Conservation (phyloP, 2,113 vertebrate genomes). For the Eulacestoma nigropectus region DNA sequence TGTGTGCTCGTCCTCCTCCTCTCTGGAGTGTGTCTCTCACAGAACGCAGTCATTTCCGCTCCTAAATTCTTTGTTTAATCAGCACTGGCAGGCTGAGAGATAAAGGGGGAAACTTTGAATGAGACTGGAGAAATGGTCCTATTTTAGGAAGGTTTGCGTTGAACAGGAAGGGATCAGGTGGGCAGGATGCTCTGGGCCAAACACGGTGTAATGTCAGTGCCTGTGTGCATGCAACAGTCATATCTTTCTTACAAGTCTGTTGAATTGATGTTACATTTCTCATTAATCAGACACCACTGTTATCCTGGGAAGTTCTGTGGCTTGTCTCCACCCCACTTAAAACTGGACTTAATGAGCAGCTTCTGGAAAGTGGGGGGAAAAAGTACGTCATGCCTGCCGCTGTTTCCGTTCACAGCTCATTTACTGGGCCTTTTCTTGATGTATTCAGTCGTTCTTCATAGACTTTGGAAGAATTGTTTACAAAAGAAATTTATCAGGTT, state of each 20-base stretch:
- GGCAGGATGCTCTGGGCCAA: not conserved
- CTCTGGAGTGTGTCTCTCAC: not conserved
- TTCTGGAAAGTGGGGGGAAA: not conserved
- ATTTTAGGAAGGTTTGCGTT: not conserved
- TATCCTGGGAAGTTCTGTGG: slow-evolving; percentile 6
- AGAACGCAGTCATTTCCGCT: not conserved
- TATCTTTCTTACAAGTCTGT: not conserved
- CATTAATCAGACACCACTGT: not conserved
- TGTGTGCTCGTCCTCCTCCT: not conserved
- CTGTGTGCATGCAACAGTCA: not conserved
- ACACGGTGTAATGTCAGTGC: not conserved
- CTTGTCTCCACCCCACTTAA: not conserved
- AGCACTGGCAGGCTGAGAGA: not conserved
- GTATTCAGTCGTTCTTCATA: not conserved
- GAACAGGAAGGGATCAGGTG: not conserved
- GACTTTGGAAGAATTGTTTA: not conserved
- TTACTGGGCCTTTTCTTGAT: not conserved
- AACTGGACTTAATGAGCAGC: slow-evolving; percentile 12
- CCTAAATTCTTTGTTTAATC: not conserved
- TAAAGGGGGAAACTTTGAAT: not conserved
- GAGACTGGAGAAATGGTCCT: not conserved
- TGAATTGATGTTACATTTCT: not conserved
- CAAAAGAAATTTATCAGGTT: not conserved
- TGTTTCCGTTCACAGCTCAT: not conserved
- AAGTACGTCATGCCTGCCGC: not conserved